A percentile compares a stretch with the other conserved stretches of the same genome.
phyloP scores from a whole-genome alignment of 2,113 vertebrate genomes.

The Coturnix japonica region DNA sequence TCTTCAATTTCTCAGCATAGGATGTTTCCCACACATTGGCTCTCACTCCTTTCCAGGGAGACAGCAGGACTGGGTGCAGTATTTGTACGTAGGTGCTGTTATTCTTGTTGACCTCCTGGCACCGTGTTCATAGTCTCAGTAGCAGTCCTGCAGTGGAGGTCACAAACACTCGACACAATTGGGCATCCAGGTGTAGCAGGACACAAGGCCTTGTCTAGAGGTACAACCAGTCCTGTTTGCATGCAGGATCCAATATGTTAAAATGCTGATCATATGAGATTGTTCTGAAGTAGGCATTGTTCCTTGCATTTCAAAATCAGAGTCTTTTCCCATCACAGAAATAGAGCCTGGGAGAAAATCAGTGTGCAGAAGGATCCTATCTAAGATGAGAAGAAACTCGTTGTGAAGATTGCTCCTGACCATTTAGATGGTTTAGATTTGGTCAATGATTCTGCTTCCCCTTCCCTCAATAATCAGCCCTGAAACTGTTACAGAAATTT shows the following conservation, averaged over 20 bases:
- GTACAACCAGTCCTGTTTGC: neutral
- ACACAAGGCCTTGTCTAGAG: neutral
- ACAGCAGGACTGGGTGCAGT: neutral
- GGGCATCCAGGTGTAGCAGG: neutral
- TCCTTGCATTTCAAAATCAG: neutral
- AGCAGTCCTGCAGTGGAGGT: neutral
- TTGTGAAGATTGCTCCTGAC: neutral
- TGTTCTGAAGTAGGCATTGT: neutral
- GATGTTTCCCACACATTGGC: neutral
- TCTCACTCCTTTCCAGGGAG: neutral
- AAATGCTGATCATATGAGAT: neutral
- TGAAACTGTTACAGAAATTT: neutral
- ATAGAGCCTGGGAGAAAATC: neutral
- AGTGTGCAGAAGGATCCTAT: neutral
- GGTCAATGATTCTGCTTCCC: neutral
- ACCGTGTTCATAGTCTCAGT: neutral
- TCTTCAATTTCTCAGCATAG: neutral
- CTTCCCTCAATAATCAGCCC: neutral
- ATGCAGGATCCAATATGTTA: neutral
- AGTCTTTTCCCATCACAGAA: neutral
- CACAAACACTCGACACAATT: neutral
- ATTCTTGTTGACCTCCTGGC: neutral
- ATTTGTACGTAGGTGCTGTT: neutral
- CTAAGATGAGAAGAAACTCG: neutral
- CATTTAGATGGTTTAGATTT: neutral